These are phyloP conservation scores for Scolopax bukidnonensis DNA, from an alignment of 2,797 vertebrate genomes.

Conservation along the genomic window DNA sequence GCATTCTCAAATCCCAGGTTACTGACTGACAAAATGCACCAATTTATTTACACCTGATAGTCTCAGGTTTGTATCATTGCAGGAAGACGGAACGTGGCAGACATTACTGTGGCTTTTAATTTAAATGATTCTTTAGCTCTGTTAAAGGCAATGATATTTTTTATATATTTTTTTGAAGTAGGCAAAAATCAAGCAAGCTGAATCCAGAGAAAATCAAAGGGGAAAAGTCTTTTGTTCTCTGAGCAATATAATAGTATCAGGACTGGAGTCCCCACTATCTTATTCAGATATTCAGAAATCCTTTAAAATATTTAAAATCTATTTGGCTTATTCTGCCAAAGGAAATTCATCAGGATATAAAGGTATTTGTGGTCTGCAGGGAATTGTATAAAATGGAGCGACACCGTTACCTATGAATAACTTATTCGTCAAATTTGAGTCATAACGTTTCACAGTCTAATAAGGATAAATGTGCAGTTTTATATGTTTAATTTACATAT, in stretches of 20 bases:
- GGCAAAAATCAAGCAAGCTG: background rate
- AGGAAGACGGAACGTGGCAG: background rate
- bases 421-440: conserved; percentile 51
- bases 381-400: conserved; percentile 42
- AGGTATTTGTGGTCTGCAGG: conserved; percentile 31
- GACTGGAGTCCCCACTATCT: background rate
- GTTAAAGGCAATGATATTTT: background rate
- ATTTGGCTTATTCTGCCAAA: conserved; percentile 6
- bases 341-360: conserved; percentile 19
- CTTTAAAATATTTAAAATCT: conserved; percentile 48
- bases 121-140: background rate
- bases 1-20: background rate
- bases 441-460: conserved; percentile 65
- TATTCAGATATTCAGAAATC: conserved; percentile 32
- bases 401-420: background rate
- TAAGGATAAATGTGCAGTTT: conserved; percentile 58
- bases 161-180: background rate
- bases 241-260: background rate
- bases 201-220: background rate
- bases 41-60: background rate
- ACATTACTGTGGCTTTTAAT: background rate
- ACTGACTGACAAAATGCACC: background rate
- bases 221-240: background rate
- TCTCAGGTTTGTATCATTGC: background rate
- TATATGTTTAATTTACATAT: conserved; percentile 61